phyloP scores from a whole-genome alignment of 1,140 invertebrate genomes.

The Lineus longissimus region DNA sequence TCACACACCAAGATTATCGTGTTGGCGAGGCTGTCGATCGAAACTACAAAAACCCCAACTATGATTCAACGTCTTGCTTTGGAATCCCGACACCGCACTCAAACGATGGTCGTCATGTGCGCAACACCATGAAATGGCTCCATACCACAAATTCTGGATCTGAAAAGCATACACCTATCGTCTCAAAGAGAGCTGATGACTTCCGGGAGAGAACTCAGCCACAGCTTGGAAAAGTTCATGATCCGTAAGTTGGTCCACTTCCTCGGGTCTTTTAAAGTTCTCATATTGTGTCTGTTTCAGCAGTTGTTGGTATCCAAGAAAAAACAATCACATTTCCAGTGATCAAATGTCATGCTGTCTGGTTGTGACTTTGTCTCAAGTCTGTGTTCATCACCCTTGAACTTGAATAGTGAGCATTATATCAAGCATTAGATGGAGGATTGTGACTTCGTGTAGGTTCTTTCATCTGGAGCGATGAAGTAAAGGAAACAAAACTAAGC shows the following conservation, averaged over 20 bases:
- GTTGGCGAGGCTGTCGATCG: constrained; percentile 42
- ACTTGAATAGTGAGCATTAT: neutral
- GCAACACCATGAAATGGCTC: constrained; percentile 44
- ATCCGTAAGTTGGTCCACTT: constrained; percentile 55
- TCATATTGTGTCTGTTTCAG: too few species aligned
- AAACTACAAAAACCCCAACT: constrained; percentile 36
- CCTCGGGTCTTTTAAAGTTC: too few species aligned
- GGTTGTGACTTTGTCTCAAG: too few species aligned
- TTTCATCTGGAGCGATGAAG: too few species aligned
- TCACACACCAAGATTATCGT: constrained; percentile 43
- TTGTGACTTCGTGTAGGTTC: too few species aligned
- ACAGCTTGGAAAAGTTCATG: constrained; percentile 48
- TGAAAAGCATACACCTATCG: constrained; percentile 44
- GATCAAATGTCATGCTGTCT: too few species aligned
- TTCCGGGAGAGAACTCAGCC: constrained; percentile 48
- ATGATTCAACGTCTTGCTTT: constrained; percentile 29
- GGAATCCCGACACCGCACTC: constrained; percentile 50
- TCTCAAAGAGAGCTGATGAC: constrained; percentile 47
- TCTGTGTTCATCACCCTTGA: neutral
- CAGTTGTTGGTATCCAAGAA: too few species aligned
- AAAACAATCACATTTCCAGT: too few species aligned
- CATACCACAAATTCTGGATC: constrained; percentile 30
- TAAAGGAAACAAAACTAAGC: too few species aligned
- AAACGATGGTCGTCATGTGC: constrained; percentile 38
- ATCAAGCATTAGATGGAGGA: too few species aligned